Conservation (phyloP, 2,888 invertebrate species). For the Zhuqinia jingwanae region DNA sequence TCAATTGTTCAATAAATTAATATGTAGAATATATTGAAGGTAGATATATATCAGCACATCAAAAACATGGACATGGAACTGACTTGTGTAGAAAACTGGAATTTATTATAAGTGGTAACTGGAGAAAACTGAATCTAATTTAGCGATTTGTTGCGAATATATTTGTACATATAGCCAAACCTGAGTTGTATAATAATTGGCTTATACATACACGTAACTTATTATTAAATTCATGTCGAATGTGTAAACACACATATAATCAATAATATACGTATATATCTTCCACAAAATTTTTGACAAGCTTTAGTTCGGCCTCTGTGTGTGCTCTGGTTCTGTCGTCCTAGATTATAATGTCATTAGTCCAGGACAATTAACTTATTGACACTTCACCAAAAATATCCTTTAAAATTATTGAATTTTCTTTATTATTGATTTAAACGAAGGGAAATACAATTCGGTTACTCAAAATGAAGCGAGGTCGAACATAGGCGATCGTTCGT, state of each 20-base stretch:
- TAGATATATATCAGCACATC: background rate
- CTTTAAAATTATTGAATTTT: background rate
- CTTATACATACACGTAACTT: background rate
- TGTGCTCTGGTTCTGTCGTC: background rate
- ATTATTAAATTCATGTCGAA: background rate
- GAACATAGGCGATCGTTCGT: background rate
- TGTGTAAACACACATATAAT: background rate
- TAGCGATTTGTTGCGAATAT: background rate
- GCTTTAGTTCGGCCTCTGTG: background rate
- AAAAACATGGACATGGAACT: background rate
- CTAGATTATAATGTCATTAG: constrained; percentile 13
- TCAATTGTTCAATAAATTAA: background rate
- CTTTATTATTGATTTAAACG: background rate
- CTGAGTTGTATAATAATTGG: background rate
- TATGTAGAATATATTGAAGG: background rate
- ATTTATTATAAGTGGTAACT: background rate
- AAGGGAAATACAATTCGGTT: too few relatives aligned
- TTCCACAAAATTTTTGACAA: background rate
- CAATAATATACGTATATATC: background rate
- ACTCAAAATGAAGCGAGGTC: background rate
- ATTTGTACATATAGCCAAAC: background rate
- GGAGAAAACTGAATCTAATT: background rate
- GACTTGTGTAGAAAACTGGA: background rate
- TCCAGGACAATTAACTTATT: background rate
- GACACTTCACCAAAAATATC: constrained; percentile 19